phyloP scores from a whole-genome alignment of 1,140 invertebrate species.

The Diprion similis region DNA sequence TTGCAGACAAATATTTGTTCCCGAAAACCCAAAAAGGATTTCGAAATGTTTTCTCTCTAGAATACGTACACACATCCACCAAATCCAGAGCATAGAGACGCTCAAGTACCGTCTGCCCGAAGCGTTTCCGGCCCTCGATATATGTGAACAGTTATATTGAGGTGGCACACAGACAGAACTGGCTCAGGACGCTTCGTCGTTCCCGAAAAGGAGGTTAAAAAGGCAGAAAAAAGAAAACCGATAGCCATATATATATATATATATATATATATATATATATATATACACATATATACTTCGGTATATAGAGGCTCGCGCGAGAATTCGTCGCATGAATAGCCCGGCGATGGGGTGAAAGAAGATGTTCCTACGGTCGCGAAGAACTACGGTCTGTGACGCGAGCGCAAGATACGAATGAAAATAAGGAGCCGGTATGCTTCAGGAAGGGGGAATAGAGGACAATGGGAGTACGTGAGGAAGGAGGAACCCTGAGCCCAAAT shows the following conservation, averaged over 20 bases:
- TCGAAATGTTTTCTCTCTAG: neutral
- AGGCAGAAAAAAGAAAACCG: too few relatives aligned
- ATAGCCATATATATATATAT: too few relatives aligned
- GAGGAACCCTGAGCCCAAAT: neutral
- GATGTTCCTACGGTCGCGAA: neutral
- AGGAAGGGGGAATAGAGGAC: neutral
- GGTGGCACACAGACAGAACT: too few relatives aligned
- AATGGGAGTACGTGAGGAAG: neutral
- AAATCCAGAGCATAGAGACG: neutral
- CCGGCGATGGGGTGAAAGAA: neutral
- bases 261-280: too few relatives aligned
- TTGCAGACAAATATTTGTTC: constrained; percentile 13
- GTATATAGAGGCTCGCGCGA: neutral
- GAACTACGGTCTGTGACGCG: neutral
- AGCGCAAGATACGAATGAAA: neutral
- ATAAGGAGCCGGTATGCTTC: neutral
- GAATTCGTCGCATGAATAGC: neutral
- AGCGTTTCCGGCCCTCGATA: neutral
- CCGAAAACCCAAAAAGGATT: constrained; percentile 18
- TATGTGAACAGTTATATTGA: too few relatives aligned
- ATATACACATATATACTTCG: too few relatives aligned
- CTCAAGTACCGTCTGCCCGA: neutral
- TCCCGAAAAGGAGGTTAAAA: too few relatives aligned
- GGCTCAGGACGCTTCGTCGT: too few relatives aligned
- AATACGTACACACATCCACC: neutral